Base-by-base conservation (phyloP, 2,113 vertebrate species). In the Madoqua kirkii region DNA sequence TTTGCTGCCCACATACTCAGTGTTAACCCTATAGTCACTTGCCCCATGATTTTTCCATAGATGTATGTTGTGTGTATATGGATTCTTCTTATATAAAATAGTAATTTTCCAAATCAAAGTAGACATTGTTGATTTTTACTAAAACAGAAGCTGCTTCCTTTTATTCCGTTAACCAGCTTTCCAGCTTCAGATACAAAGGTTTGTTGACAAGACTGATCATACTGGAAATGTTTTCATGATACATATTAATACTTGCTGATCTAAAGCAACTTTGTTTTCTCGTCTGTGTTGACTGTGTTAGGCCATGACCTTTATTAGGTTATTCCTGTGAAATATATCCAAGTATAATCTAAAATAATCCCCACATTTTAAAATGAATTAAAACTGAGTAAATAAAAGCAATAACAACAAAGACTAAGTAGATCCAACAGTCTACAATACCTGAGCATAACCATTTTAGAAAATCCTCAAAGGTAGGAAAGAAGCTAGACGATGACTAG, bases 1-100 rank as follows among this genome's bases (percentile, higher is more conserved):
- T 98, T 97, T 97, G 97, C 98, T 98, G 98, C 97, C 98, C 98
- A 98, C 97, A 27, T 96, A 95, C 96, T 98, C 98, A 91, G 91
- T 81, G 93, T 99, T 99, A 99, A 99, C 99, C 93, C 97, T 98
- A 57, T 98, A 74, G 85, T 90, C 85, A 2, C 95, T 57, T 67
- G 55, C 29, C 40, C 94, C 95, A 25, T 89, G 98, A 83, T 88
- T 96, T 97, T 88, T 89, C 89, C 91, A 43, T 17, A 50, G 67
- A 48, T 0, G 1, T 25, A 40, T 88, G 59, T n/a, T 74, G 36
- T 23, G 60, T 1, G 6, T 8, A 79, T 50, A 89, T 91, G 1
- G 33, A 10, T 83, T 86, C 45, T 83, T 33, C 40, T 5, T 43
- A 14, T 29, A 62, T 8, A 59, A 94, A 97, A 57, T 3, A 54